phyloP scores from a whole-genome alignment of 2,888 invertebrate genomes.

The Trissoscelio sp. region DNA sequence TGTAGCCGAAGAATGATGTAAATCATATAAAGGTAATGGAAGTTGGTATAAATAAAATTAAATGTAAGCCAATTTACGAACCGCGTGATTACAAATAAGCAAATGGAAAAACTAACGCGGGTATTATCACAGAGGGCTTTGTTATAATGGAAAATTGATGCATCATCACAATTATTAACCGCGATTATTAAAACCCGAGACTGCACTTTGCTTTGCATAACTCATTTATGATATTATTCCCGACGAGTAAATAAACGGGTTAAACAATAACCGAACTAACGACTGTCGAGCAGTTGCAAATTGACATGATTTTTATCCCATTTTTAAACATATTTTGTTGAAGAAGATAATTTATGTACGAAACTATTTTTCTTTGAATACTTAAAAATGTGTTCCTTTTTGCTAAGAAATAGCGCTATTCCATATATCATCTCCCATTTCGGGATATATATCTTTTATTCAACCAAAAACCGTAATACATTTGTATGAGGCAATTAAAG shows the following conservation, averaged over 20 bases:
- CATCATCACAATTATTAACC: constrained; percentile 17
- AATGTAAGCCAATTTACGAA: constrained; percentile 24
- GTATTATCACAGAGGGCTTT: constrained; percentile 35
- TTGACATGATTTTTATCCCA: too few relatives aligned
- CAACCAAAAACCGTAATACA: too few relatives aligned
- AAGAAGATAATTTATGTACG: too few relatives aligned
- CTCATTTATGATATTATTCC: constrained; percentile 15
- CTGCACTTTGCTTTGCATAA: neutral
- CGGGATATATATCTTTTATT: too few relatives aligned
- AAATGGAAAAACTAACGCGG: constrained; percentile 26
- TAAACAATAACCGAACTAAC: neutral
- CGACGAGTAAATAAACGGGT: constrained; percentile 4
- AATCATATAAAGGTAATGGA: constrained; percentile 12
- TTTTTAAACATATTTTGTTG: too few relatives aligned
- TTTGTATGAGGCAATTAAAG: too few relatives aligned
- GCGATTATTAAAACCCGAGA: constrained; percentile 17
- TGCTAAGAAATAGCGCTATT: too few relatives aligned
- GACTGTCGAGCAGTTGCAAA: too few relatives aligned
- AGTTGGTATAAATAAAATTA: constrained; percentile 16
- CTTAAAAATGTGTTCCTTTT: too few relatives aligned
- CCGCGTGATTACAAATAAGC: constrained; percentile 24
- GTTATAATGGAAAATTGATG: constrained; percentile 35
- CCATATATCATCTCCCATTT: too few relatives aligned
- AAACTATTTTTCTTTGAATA: neutral
- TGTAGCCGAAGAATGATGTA: constrained; percentile 1